A percentile compares a stretch with the other conserved stretches of the same genome.
Conservation (phyloP, 2,797 vertebrate genomes). For the Poeciliopsis infans region DNA sequence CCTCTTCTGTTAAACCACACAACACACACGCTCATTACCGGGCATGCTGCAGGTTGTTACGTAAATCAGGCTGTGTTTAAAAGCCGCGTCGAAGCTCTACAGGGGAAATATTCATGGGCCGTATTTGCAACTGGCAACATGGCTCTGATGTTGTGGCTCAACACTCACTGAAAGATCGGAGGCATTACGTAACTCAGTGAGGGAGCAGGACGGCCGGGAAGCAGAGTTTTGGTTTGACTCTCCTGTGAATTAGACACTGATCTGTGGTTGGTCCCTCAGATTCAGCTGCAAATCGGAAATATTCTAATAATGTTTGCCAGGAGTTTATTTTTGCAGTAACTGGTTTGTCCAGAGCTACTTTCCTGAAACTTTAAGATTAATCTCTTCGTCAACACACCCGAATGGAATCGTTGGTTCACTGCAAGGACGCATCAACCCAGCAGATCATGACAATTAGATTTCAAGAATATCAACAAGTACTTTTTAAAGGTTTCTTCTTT, state of each 20-base stretch:
- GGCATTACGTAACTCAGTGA: not conserved
- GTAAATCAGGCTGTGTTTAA: not conserved
- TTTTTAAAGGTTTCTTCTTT: not conserved
- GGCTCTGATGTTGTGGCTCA: constrained; percentile 24
- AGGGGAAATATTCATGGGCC: not conserved
- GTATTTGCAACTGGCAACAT: not conserved
- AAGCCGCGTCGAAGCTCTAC: not conserved
- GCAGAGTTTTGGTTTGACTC: not conserved
- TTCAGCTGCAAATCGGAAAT: not conserved
- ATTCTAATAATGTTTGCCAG: not conserved
- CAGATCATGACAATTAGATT: not conserved
- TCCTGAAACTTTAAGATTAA: not conserved
- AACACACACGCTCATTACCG: constrained; percentile 18
- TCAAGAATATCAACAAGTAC: not conserved
- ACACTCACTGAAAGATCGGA: constrained; percentile 24
- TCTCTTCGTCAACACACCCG: not conserved
- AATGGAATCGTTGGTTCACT: not conserved
- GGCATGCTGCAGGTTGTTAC: constrained; percentile 7
- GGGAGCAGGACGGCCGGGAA: not conserved
- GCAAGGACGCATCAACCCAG: not conserved
- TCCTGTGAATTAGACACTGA: not conserved
- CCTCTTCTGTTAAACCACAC: constrained; percentile 41
- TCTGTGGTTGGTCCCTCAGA: not conserved
- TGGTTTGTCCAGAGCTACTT: not conserved
- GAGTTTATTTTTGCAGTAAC: not conserved